phyloP scores from a whole-genome alignment of 2,797 vertebrate species.

The Anolis apletophallus region DNA sequence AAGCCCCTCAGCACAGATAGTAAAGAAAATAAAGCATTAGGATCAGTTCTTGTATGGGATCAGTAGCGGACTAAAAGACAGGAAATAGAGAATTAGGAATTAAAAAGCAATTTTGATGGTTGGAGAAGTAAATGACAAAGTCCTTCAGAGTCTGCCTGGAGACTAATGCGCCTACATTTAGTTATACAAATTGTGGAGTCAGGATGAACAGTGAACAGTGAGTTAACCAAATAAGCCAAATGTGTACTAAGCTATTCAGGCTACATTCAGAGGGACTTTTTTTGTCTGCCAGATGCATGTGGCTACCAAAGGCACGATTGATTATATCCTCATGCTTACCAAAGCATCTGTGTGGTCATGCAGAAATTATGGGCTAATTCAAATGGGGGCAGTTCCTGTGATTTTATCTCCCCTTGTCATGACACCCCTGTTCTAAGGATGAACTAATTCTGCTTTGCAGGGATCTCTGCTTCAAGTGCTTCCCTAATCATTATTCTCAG shows the following conservation, averaged over 20 bases:
- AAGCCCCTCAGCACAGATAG: neutral
- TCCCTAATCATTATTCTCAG: neutral
- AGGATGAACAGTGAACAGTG: slow-evolving; percentile 1
- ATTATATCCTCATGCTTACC: neutral
- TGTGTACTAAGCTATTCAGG: neutral
- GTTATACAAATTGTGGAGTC: neutral
- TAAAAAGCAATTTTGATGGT: neutral
- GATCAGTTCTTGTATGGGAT: neutral
- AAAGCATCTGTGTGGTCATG: neutral
- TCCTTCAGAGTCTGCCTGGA: neutral
- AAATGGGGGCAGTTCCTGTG: neutral
- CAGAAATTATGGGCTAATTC: neutral
- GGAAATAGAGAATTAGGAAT: neutral
- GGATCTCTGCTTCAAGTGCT: neutral
- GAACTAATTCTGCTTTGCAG: neutral
- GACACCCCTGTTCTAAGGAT: neutral
- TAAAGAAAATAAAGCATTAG: neutral
- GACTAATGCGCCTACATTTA: neutral
- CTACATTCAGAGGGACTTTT: neutral
- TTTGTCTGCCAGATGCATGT: neutral
- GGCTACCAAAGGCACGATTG: neutral
- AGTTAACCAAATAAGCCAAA: neutral
- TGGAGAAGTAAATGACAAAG: neutral
- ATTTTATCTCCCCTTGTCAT: too few species aligned
- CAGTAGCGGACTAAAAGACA: neutral